A percentile compares a stretch with the other conserved stretches of the same genome.
Conservation (phyloP, 2,888 invertebrate genomes). For the Catocala nupta region DNA sequence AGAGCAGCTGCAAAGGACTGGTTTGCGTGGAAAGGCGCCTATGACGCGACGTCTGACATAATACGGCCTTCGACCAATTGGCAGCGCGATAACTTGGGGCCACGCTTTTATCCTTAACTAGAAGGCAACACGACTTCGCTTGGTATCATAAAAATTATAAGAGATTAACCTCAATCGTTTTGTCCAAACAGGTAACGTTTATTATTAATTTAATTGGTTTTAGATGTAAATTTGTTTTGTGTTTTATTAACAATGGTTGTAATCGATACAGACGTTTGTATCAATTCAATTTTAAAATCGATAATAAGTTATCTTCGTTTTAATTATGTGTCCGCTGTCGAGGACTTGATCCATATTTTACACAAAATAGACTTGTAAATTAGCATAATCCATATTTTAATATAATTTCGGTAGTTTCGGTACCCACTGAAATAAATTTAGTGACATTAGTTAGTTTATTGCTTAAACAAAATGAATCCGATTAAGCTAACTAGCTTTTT, state of each 20-base stretch:
- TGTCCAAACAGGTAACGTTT: slow-evolving; percentile 1
- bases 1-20: slow-evolving; percentile 56
- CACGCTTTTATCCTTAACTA: slow-evolving; percentile 32
- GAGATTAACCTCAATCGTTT: slow-evolving; percentile 9
- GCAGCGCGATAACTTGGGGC: slow-evolving; percentile 24
- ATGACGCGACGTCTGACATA: slow-evolving; percentile 63
- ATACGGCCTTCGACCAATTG: slow-evolving; percentile 60
- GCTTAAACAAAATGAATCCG: too few species aligned
- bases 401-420: too few species aligned
- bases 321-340: too few species aligned
- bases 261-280: background rate
- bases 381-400: too few species aligned
- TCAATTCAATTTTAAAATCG: too few species aligned
- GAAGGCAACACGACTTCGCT: slow-evolving; percentile 9
- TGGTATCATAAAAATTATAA: slow-evolving; percentile 12
- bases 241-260: background rate
- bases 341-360: too few species aligned
- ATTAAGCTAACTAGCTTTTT: too few species aligned
- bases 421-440: too few species aligned
- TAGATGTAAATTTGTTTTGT: slow-evolving; percentile 3
- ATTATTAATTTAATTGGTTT: slow-evolving; percentile 9
- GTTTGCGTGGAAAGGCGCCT: slow-evolving; percentile 62
- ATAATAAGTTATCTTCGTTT: too few species aligned
- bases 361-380: too few species aligned
- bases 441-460: too few species aligned